phyloP scores from a whole-genome alignment of 1,140 invertebrate species.

The Zaprionus lachaisei region DNA sequence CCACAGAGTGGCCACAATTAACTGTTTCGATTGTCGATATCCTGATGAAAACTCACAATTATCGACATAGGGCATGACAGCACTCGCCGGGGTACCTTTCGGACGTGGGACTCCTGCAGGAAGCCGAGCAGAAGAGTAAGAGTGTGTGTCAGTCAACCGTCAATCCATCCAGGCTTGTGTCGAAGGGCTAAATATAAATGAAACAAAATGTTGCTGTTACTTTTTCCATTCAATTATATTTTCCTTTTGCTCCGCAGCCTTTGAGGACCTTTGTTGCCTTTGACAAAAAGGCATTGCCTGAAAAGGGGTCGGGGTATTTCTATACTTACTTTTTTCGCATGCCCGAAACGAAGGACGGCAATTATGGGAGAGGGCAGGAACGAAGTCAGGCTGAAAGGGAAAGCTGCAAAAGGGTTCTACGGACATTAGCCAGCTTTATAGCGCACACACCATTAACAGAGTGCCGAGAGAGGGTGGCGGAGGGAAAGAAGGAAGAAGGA shows the following conservation, averaged over 20 bases:
- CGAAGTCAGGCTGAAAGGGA: conserved; percentile 6
- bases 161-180: conserved; percentile 18
- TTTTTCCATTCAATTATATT: conserved; percentile 55
- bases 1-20: conserved; percentile 44
- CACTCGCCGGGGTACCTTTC: conserved; percentile 5
- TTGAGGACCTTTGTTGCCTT: conserved; percentile 39
- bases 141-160: conserved; percentile 11
- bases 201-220: conserved; percentile 55
- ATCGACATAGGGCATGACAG: conserved; percentile 20
- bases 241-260: conserved; percentile 1
- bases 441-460: conserved; percentile 56
- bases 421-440: conserved; percentile 56
- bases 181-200: conserved; percentile 32
- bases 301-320: conserved; percentile 1
- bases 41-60: conserved; percentile 44
- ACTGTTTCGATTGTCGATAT: conserved; percentile 47
- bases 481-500: not conserved
- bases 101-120: not conserved
- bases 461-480: conserved; percentile 7
- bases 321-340: conserved; percentile 44
- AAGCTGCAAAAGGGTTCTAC: conserved; percentile 41
- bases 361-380: conserved; percentile 22
- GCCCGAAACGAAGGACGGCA: conserved; percentile 32
- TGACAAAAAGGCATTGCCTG: conserved; percentile 23
- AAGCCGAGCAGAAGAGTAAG: not conserved